Base-by-base conservation (phyloP, 2,888 invertebrate species). In the Ormyrus labotus region DNA sequence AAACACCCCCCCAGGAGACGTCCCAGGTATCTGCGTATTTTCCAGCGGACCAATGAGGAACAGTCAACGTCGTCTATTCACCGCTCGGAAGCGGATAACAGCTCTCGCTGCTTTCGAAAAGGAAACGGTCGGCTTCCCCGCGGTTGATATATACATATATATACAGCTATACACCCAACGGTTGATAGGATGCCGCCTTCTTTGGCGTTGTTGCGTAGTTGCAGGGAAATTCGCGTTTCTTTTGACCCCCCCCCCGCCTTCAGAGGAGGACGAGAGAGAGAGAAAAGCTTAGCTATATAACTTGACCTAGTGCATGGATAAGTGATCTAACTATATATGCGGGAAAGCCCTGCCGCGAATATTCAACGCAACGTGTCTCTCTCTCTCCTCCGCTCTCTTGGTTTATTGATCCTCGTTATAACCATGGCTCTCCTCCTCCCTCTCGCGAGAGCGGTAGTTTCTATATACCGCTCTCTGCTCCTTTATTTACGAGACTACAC, bases 301-400 rank as follows among this genome's bases (percentile, higher is more conserved):
- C 87, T 90, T 90, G 90, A 90, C 90, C 90, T 89, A 90, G 89
- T 90, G 87, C 87, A 88, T 89, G 87, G 87, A 87, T 85, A 88
- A 89, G 88, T 87, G 87, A 87, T 86, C 84, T 81, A 74, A 81
- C 86, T 63, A 47, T 87, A 85, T 88, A 85, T 86, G 85, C 83
- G 79, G 84, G 81, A 85, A 85, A 86, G 85, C 85, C 85, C 85
- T 86, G 85, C 83, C 85, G 85, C 34, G 34, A 34, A 34, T 85
- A 87, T 50, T 57, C 11, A 63, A 51, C 51, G 65, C 5, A 74
- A 63, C 19, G 57, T 53, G 61, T 48, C 76, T 89, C 89, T 90
- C 88, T 88, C 88, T 89, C 89, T 86, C 86, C 85, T 84, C 86
- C 85, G 9, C 68, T 50, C 72, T 67, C 63, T 45, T 60, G 51